These are phyloP conservation scores for Morpho deidamia DNA, from an alignment of 2,888 invertebrate genomes.

Conservation along the genomic window DNA sequence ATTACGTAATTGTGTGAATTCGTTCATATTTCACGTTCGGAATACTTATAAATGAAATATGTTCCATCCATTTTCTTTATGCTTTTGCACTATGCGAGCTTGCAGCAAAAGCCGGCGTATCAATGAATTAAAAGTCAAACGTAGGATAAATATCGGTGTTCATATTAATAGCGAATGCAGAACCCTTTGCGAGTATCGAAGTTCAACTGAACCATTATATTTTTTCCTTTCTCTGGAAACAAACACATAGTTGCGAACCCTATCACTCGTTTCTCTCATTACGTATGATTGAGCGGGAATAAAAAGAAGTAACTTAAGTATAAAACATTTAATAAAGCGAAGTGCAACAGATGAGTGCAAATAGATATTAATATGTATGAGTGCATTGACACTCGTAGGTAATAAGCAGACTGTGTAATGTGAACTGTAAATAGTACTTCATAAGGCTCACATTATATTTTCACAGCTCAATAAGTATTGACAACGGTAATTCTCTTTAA, in stretches of 20 bases:
- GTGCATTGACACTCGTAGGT: slow-evolving; percentile 32
- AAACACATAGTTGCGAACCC: slow-evolving; percentile 2
- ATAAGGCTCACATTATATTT: slow-evolving; percentile 19
- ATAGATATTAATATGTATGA: slow-evolving; percentile 39
- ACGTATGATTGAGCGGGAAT: slow-evolving; percentile 17
- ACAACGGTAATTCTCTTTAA: slow-evolving; percentile 32
- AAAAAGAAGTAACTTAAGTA: slow-evolving; percentile 23
- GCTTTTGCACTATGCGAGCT: too few species aligned
- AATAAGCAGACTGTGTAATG: slow-evolving; percentile 10
- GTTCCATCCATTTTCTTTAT: too few species aligned
- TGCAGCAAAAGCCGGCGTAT: too few species aligned
- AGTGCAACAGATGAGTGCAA: slow-evolving; percentile 34
- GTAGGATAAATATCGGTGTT: not conserved
- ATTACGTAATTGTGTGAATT: too few species aligned
- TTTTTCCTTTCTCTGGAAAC: not conserved
- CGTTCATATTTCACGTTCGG: too few species aligned
- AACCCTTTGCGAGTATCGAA: not conserved
- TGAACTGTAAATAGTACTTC: slow-evolving; percentile 14
- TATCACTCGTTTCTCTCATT: slow-evolving; percentile 14
- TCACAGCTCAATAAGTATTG: slow-evolving; percentile 24
- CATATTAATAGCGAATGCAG: not conserved
- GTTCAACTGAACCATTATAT: not conserved
- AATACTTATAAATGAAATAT: too few species aligned
- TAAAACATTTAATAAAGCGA: slow-evolving; percentile 32
- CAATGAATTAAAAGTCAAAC: too few species aligned